phyloP scores from a whole-genome alignment of 1,140 invertebrate species.

The Andrena cerasifolii region DNA sequence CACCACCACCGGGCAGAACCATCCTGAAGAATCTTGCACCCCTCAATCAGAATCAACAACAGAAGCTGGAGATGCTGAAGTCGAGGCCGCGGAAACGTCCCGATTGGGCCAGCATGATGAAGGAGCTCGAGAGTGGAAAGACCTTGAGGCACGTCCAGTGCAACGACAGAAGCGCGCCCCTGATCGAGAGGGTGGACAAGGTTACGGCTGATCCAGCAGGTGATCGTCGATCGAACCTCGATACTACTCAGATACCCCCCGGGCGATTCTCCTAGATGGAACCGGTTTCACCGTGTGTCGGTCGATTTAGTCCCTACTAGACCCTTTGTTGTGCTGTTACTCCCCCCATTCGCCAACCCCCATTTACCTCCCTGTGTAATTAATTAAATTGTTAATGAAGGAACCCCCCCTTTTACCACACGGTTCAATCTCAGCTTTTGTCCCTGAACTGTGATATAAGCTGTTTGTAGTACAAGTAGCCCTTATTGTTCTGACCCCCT shows the following conservation, averaged over 20 bases:
- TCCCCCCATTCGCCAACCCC: background rate
- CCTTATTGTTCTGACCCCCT: conserved; percentile 40
- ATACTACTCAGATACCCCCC: conserved; percentile 39
- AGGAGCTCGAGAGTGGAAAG: conserved; percentile 91
- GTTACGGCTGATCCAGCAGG: conserved; percentile 83
- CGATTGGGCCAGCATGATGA: conserved; percentile 95
- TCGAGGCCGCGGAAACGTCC: conserved; percentile 90
- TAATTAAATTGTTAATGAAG: conserved; percentile 43
- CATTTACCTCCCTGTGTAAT: conserved; percentile 3
- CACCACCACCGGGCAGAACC: conserved; percentile 84
- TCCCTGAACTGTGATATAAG: conserved; percentile 16
- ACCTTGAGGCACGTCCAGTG: conserved; percentile 91
- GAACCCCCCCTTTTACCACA: too few relatives aligned
- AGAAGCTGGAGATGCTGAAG: conserved; percentile 85
- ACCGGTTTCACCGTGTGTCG: conserved; percentile 19
- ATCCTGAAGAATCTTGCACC: conserved; percentile 80
- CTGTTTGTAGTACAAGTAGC: conserved; percentile 45
- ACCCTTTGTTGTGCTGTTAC: background rate
- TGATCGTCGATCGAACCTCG: conserved; percentile 72
- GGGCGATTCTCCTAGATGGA: conserved; percentile 27
- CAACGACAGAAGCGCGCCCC: conserved; percentile 89
- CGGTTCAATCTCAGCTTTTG: conserved; percentile 29
- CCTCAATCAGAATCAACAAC: conserved; percentile 82
- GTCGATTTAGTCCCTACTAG: conserved; percentile 28
- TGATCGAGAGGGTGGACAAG: conserved; percentile 82